Percentiles rank a stretch among this genome's conserved stretches.
Evolutionary conservation across 1,140 invertebrate species (phyloP).

Genomic region (Leucophenga varia): DNA sequence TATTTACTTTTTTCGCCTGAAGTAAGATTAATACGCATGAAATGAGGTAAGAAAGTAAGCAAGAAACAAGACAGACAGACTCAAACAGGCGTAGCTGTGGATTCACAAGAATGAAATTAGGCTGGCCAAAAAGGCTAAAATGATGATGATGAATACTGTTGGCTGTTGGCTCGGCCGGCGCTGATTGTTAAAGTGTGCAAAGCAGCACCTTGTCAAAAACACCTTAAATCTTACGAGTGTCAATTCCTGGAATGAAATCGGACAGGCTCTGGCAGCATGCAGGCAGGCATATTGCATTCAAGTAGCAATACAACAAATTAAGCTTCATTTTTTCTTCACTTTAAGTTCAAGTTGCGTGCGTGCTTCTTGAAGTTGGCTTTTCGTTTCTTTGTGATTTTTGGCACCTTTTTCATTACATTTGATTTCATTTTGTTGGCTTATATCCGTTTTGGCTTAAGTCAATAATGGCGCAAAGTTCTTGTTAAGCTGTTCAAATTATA

Average conservation of each 20-base stretch:
- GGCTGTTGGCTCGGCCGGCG: slow-evolving; percentile 12
- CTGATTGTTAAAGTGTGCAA: not conserved
- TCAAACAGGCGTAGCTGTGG: too few species aligned
- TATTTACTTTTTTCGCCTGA: slow-evolving; percentile 35
- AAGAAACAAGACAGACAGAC: too few species aligned
- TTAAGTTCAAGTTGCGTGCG: too few species aligned
- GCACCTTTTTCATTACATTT: not conserved
- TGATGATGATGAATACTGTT: slow-evolving; percentile 4
- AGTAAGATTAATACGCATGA: too few species aligned
- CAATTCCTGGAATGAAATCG: slow-evolving; percentile 36
- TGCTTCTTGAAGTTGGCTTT: slow-evolving; percentile 25
- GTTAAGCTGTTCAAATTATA: slow-evolving; percentile 24
- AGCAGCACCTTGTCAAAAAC: too few species aligned
- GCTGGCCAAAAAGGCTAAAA: too few species aligned
- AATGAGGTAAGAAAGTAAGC: too few species aligned
- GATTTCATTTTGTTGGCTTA: too few species aligned
- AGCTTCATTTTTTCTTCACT: too few species aligned
- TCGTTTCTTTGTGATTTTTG: slow-evolving; percentile 10
- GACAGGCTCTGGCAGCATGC: too few species aligned
- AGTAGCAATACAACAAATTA: too few species aligned
- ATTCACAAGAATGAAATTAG: too few species aligned
- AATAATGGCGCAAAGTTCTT: slow-evolving; percentile 38
- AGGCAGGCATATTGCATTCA: slow-evolving; percentile 34
- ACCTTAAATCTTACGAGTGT: slow-evolving; percentile 14
- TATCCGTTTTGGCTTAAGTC: not conserved